Base-by-base conservation (phyloP, 1,140 invertebrate species). In the Eueides isabella region DNA sequence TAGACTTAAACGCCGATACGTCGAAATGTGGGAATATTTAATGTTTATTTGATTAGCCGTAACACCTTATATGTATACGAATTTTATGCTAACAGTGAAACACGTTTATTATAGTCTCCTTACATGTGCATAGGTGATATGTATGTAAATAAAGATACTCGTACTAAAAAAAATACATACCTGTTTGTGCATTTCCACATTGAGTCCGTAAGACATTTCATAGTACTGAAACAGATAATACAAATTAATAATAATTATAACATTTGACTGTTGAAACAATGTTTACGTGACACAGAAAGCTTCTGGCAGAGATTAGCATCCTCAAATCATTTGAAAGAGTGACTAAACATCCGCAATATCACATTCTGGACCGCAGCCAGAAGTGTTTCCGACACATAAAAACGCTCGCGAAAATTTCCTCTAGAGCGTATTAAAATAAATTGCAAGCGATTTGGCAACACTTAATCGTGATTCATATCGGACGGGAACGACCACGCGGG, bases 151-250 rank as follows among this genome's bases (percentile, higher is more conserved):
- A 31, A 44, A 44, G 41, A 44, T 19, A 44, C 7, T 12, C 12
- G 26, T 55, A 55, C 26, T 11, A 62, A 62, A 62, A 74, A 66
- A 72, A 33, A 65, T 74, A 90, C 95, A 96, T 95, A 98, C 98
- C 97, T 99, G 99, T 96, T 99, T 99, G 94, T 99, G 98, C 98
- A 99, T 99, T 96, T 99, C 99, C 85, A 99, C 98, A 94, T 99
- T 99, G 89, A 99, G 96, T 80, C 98, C 98, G 94, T 99, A 99
- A 31, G 98, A 99, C 98, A 99, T 99, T 95, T 99, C 99, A 95
- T 99, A 99, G 94, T 99, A 99, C 98, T 99, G 96, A 84, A 97
- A 98, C 92, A 95, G 85, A 95, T 72, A 71, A 74, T 67, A 86
- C 74, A 79, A 66, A 85, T 89, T 90, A 88, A 83, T 77, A 64